Evolutionary conservation across 1,140 invertebrate species (phyloP).

Genomic region (Alviniconcha marisindica): DNA sequence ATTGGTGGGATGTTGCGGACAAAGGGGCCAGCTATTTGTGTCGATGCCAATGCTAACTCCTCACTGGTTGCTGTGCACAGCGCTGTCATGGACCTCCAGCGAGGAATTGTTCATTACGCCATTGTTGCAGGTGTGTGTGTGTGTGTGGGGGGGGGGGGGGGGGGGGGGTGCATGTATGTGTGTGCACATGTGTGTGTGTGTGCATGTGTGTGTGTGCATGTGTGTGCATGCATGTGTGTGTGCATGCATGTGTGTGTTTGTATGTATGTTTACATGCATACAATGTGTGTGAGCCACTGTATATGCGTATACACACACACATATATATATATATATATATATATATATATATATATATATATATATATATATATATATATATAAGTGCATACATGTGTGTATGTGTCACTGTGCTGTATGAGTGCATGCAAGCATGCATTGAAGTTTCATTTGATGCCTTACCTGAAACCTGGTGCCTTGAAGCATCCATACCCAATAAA

Average conservation of each 20-base stretch:
- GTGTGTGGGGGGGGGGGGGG: not conserved
- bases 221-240: not conserved
- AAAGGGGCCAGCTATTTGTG: too few species aligned
- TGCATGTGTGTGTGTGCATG: not conserved
- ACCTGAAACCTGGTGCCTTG: too few species aligned
- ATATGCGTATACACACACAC: not conserved
- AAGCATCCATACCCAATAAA: too few species aligned
- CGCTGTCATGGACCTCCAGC: too few species aligned
- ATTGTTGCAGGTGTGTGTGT: conserved; percentile 18
- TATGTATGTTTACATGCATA: not conserved
- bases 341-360: not conserved
- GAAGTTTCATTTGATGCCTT: too few species aligned
- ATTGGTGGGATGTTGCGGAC: too few species aligned
- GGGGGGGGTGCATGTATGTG: not conserved
- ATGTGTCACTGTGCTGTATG: not conserved
- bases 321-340: not conserved
- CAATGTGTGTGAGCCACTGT: not conserved
- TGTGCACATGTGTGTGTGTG: conserved; percentile 1
- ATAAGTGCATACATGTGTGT: not conserved
- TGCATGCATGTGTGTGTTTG: conserved; percentile 6
- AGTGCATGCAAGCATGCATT: too few species aligned
- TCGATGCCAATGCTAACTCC: too few species aligned
- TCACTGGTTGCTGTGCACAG: too few species aligned
- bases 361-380: not conserved
- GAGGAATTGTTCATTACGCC: too few species aligned